A percentile compares a stretch with the other conserved stretches of the same genome.
These are phyloP conservation scores for Spermophilus dauricus DNA, from an alignment of 2,113 vertebrate species.

Conservation along the genomic window DNA sequence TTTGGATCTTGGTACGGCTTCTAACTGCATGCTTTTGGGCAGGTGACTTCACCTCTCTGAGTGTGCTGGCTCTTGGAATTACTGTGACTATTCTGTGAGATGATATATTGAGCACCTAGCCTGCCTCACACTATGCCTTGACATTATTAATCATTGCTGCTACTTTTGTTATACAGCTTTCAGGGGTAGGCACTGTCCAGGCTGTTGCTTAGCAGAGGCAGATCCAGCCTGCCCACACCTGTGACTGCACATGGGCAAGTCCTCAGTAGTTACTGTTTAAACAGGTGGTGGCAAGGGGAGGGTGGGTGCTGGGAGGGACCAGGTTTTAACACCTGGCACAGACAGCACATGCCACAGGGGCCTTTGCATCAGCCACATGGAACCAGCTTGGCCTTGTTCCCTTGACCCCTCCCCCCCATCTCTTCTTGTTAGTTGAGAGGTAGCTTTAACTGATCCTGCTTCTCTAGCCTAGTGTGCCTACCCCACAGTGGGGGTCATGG, in stretches of 20 bases:
- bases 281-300: slow-evolving; percentile 68
- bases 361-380: slow-evolving; percentile 35
- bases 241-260: slow-evolving; percentile 58
- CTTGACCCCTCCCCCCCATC: not conserved
- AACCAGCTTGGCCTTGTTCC: slow-evolving; percentile 18
- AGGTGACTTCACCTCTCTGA: not conserved
- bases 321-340: slow-evolving; percentile 43
- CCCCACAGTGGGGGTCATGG: not conserved
- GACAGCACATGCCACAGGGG: slow-evolving; percentile 60
- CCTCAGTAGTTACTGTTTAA: slow-evolving; percentile 81
- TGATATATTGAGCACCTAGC: not conserved
- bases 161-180: slow-evolving; percentile 4
- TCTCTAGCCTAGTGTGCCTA: slow-evolving; percentile 2
- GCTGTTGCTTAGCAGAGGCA: slow-evolving; percentile 38
- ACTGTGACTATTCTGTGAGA: not conserved
- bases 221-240: slow-evolving; percentile 66
- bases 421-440: not conserved
- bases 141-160: slow-evolving; percentile 29
- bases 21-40: not conserved
- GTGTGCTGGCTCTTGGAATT: not conserved
- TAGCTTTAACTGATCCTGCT: not conserved
- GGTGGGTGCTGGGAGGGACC: slow-evolving; percentile 44
- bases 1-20: slow-evolving; percentile 2
- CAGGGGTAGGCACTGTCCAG: slow-evolving; percentile 5
- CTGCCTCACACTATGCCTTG: not conserved